Base-by-base conservation (phyloP, 2,797 vertebrate genomes). In the Coilia nasus region DNA sequence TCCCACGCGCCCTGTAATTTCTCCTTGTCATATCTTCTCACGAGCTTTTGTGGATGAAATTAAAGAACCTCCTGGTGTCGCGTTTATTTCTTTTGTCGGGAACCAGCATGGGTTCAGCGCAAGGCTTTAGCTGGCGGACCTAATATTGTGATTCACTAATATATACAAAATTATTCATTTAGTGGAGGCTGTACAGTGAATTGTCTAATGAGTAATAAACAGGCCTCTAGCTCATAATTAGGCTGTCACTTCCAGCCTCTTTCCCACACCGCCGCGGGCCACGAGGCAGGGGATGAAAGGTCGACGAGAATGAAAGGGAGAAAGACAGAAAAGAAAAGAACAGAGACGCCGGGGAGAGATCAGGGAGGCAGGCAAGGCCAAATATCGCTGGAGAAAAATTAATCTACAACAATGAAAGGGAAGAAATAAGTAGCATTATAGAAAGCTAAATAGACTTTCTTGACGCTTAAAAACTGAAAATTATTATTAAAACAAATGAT, bases 111-210 rank as follows among this genome's bases (percentile, higher is more conserved):
- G 92, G 94, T 92, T 95, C 93, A 90, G 93, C 87, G 87, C 88
- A 91, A 91, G 91, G 92, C 93, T 91, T 92, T 94, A 90, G 95
- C 96, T 95, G 92, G 92, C 90, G 94, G 96, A 94, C 93, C 95
- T 94, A 94, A 95, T 94, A 95, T 93, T 94, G 91, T 93, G 95
- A 94, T 94, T 87, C 94, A 90, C 91, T 96, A 95, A 96, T 96
- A 95, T 94, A 95, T 94, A 95, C 95, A 95, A 95, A 96, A 96
- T 96, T 95, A 97, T 95, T 96, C 94, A 96, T 96, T 96, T 96
- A 95, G 95, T 92, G 93, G 94, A 95, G 91, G 94, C 95, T 94
- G 93, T 95, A 95, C 95, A 94, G 94, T 94, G 94, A 93, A 95
- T 95, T 95, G 95, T 96, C 95, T 96, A 96, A 96, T 95, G 94